Evolutionary conservation across 1,140 invertebrate genomes (phyloP), one percentile per base, ranked within the genome.

Genomic region (Pseudomyrmex cubaensis): DNA sequence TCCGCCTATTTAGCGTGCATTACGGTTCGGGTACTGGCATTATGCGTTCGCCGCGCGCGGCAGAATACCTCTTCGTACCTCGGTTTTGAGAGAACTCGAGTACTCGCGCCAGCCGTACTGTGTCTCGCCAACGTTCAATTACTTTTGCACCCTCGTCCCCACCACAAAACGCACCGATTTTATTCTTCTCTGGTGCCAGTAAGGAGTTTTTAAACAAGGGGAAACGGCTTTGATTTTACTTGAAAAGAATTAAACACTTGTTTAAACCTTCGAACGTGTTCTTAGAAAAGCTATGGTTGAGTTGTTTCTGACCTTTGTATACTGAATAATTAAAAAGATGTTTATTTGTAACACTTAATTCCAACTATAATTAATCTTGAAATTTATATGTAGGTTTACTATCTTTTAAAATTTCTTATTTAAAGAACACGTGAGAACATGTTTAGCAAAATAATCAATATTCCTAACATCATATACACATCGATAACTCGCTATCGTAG

Each of bases 1-100:
- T 67, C 54, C 69, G 56, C 57, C 78, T 74, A 57, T 64, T 64
- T 83, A 82, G 59, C 54, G 67, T 80, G 56, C 76, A 80, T 72
- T 72, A 70, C 66, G 44, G 56, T 35, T 25, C 54, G 44, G 22
- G 57, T 80, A 59, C 66, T 44, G 35, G 63, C 52, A 56, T 78
- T 56, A 69, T 78, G 15, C 52, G 52, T 66, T 44, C 48, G 62
- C 61, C 35, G 35, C 44, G 56, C 35, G 35, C 17, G 35, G 35
- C 44, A 44, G 63, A 9, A 13, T 72, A 25, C 54, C 7, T 35
- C 35, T 35, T 35, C 5, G 35, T 25, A 5, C 35, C 35, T 35
- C 5, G 35, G 35, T 35, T 35, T 35, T 35, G 35, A 35, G 35
- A 35, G 35, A 35, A 15, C 46, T 15, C 69, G 54, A 62, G 15